Base-by-base conservation (phyloP, 1,140 invertebrate genomes). In the Intoshia linei region DNA sequence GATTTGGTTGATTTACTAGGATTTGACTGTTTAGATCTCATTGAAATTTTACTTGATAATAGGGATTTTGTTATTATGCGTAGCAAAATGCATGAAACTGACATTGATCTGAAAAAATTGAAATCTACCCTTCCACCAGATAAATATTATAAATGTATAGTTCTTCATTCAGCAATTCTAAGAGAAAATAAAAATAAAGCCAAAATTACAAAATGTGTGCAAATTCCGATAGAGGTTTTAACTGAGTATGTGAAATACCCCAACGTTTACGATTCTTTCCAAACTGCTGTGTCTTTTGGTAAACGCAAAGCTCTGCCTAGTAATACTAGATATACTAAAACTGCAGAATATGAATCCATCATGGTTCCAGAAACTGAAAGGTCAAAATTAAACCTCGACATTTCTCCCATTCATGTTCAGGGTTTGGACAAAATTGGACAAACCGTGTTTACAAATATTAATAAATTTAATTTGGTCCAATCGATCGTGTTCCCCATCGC, bases 401-500 rank as follows among this genome's bases (percentile, higher is more conserved):
- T 13, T 35, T 37, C 25, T 13, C 36, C 34, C 7, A 33, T 33
- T 15, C 30, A 37, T 36, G 20, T 36, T 13, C 23, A 37, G 23
- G 38, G 42, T 32, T 40, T 20, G n/a, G n/a, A n/a, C n/a, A n/a
- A 57, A 50, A 49, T 58, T 42, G 54, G 44, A 13, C 46, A 50
- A 40, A 37, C 51, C 6, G 53, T 49, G 0, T 98, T 98, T 49
- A 64, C 68, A 44, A 73, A 73, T 43, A 72, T 78, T 22, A 71
- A 74, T 50, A 60, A 65, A 32, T 61, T 98, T 13, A 98, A 98
- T 60, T 61, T 70, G 37, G 92, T 98, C 42, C 87, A 98, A 53
- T 77, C 75, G 0, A 70, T 92, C 34, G 87, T 98, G 0, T 95
- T 74, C 58, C 67, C 79, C 30, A 68, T 75, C 2, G 90, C 90